These are phyloP conservation scores for Clinocottus analis DNA, from an alignment of 2,113 vertebrate species.

Conservation along the genomic window DNA sequence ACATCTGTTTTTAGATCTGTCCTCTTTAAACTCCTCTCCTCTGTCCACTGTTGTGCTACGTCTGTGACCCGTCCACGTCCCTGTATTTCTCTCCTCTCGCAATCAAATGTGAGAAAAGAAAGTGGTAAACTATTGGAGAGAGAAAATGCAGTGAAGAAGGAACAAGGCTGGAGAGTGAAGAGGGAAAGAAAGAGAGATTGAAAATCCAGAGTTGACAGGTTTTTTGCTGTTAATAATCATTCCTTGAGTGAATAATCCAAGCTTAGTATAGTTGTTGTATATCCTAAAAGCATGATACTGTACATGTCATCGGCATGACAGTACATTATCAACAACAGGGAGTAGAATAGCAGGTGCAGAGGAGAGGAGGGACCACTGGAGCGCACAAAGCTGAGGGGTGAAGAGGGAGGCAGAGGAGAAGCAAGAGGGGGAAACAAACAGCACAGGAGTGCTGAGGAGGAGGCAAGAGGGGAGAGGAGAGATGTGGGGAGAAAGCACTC, in stretches of 20 bases:
- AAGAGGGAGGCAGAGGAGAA: conserved; percentile 16
- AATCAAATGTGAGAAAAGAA: conserved; percentile 44
- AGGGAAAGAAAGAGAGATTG: not conserved
- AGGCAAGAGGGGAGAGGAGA: conserved; percentile 9
- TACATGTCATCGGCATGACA: conserved; percentile 46
- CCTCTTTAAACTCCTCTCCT: conserved; percentile 11
- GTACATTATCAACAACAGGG: conserved; percentile 43
- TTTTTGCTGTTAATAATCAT: conserved; percentile 25
- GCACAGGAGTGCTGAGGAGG: conserved; percentile 22
- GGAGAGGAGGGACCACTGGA: conserved; percentile 1
- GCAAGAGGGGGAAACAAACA: conserved; percentile 35
- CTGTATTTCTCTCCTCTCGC: conserved; percentile 35
- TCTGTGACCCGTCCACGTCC: conserved; percentile 36
- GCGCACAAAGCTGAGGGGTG: conserved; percentile 21
- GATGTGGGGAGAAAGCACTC: conserved; percentile 63
- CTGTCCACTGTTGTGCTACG: not conserved
- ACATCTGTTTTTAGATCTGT: conserved; percentile 9
- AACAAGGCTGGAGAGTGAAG: not conserved
- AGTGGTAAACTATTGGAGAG: conserved; percentile 9
- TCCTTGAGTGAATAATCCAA: conserved; percentile 35
- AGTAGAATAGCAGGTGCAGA: conserved; percentile 1
- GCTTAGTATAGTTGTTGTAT: conserved; percentile 35
- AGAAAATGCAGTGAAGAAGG: not conserved
- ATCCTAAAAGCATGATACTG: conserved; percentile 31
- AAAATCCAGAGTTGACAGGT: not conserved